Conservation (phyloP, 2,113 vertebrate species). For the Cyprinodon variegatus region DNA sequence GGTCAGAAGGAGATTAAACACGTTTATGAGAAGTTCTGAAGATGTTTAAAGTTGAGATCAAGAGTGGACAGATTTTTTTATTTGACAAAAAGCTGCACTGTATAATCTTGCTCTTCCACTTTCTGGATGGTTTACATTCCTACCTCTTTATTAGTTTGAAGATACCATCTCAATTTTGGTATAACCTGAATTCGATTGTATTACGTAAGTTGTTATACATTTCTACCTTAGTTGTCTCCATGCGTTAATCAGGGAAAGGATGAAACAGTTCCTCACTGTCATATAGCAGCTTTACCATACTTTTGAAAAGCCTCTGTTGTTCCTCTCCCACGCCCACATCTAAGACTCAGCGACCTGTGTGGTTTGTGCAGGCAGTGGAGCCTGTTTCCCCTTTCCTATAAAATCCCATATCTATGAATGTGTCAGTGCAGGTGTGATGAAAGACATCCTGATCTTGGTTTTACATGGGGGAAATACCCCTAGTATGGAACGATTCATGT, state of each 20-base stretch:
- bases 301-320: constrained; percentile 23
- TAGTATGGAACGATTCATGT: neutral
- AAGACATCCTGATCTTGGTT: neutral
- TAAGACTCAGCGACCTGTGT: constrained; percentile 52
- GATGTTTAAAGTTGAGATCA: constrained; percentile 33
- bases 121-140: neutral
- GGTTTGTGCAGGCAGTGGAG: constrained; percentile 20
- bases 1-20: constrained; percentile 24
- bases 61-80: constrained; percentile 7
- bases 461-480: constrained; percentile 47
- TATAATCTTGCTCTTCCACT: neutral
- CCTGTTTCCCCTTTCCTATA: constrained; percentile 30
- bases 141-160: neutral
- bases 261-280: constrained; percentile 8
- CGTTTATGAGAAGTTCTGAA: constrained; percentile 14
- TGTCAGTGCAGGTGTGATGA: constrained; percentile 35
- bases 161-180: too few relatives aligned
- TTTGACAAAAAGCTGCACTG: constrained; percentile 11
- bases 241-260: neutral
- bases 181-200: neutral
- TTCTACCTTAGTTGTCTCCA: neutral
- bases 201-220: neutral
- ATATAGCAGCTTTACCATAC: constrained; percentile 16
- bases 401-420: constrained; percentile 6
- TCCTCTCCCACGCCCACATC: constrained; percentile 26